These are phyloP conservation scores for Erethizon dorsatum DNA, from an alignment of 2,797 vertebrate genomes.

Conservation along the genomic window DNA sequence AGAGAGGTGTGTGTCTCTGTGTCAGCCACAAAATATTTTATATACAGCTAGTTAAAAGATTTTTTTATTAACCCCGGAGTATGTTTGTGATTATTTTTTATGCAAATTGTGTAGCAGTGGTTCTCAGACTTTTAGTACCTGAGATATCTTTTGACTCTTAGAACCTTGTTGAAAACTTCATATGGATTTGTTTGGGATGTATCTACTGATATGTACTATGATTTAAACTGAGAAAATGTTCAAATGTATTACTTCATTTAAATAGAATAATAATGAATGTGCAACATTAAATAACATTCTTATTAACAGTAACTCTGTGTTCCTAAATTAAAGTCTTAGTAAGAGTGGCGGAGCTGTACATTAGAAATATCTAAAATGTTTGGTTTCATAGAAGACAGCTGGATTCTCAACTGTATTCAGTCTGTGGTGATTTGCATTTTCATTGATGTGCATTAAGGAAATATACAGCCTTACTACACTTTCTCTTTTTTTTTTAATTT, in stretches of 20 bases:
- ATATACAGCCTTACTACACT: not conserved
- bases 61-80: not conserved
- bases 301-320: not conserved
- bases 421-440: not conserved
- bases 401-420: not conserved
- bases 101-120: not conserved
- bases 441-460: not conserved
- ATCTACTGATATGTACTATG: not conserved
- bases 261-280: not conserved
- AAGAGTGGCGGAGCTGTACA: not conserved
- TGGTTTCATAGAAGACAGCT: not conserved
- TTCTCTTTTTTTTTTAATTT: not conserved
- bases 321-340: slow-evolving; percentile 8
- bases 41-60: not conserved
- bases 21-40: not conserved
- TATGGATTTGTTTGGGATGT: not conserved
- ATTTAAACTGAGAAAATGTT: not conserved
- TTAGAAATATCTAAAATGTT: not conserved
- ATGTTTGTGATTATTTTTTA: not conserved
- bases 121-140: not conserved
- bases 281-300: not conserved
- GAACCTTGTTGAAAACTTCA: not conserved
- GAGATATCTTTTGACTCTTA: not conserved
- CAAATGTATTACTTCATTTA: not conserved
- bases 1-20: not conserved